Conservation (phyloP, 1,140 invertebrate species). For the Metopolophium dirhodum region DNA sequence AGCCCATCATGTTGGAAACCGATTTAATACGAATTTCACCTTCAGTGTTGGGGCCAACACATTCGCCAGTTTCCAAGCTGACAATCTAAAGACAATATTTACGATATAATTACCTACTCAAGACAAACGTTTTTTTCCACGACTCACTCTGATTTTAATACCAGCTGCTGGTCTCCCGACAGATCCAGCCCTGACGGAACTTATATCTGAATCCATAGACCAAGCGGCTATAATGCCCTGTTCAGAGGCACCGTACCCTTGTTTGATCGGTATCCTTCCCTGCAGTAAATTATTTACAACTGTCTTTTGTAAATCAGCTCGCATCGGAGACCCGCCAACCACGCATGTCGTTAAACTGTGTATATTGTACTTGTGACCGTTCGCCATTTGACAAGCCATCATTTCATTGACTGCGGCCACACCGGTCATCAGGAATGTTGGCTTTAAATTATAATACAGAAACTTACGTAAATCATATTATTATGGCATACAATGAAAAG, state of each 20-base stretch:
- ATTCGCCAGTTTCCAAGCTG: background rate
- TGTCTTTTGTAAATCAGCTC: background rate
- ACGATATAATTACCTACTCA: background rate
- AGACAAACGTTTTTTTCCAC: background rate
- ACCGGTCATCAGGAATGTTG: slow-evolving; percentile 24
- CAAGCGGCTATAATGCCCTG: slow-evolving; percentile 9
- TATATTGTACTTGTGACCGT: background rate
- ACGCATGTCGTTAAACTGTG: background rate
- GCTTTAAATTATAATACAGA: background rate
- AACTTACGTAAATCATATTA: background rate
- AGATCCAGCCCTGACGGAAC: background rate
- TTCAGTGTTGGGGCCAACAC: background rate
- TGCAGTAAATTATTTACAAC: background rate
- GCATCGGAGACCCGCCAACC: slow-evolving; percentile 10
- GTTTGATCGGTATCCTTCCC: slow-evolving; percentile 15
- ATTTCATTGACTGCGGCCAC: background rate
- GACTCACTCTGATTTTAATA: background rate
- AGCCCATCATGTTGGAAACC: background rate
- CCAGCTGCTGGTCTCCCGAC: background rate
- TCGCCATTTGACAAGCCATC: background rate
- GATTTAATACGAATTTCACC: slow-evolving; percentile 26
- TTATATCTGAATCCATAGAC: background rate
- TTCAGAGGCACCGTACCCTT: background rate
- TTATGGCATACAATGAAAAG: background rate
- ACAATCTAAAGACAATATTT: background rate